Evolutionary conservation across 2,888 invertebrate genomes (phyloP).

Genomic region (Halocaridina rubra): DNA sequence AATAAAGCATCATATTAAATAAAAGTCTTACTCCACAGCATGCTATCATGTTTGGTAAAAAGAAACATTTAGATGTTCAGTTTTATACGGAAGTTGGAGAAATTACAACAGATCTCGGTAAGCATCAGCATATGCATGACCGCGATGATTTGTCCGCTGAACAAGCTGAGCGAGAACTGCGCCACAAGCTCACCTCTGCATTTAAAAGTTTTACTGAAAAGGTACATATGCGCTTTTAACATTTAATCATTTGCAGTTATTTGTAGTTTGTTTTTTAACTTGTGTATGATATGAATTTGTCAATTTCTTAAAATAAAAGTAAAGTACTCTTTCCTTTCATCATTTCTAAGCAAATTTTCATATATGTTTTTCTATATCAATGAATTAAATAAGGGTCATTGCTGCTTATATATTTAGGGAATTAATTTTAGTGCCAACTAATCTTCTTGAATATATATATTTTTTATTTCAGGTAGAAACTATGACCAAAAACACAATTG

Average conservation of each 20-base stretch:
- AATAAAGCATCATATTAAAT: too few species aligned
- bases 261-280: too few species aligned
- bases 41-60: constrained; percentile 99
- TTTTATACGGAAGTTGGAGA: constrained; percentile 99
- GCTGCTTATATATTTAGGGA: too few species aligned
- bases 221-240: too few species aligned
- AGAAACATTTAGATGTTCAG: constrained; percentile 98
- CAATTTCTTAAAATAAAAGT: too few species aligned
- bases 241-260: too few species aligned
- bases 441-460: neutral
- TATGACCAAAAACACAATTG: constrained; percentile 95
- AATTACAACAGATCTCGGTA: constrained; percentile 98
- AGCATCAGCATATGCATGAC: constrained; percentile 99
- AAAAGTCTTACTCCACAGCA: constrained; percentile 75
- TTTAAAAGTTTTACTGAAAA: constrained; percentile 99
- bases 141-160: constrained; percentile 98
- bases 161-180: constrained; percentile 95
- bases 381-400: too few species aligned
- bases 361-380: too few species aligned
- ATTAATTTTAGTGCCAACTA: too few species aligned
- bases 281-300: too few species aligned
- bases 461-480: constrained; percentile 77
- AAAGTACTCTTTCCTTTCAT: too few species aligned
- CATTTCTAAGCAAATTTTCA: too few species aligned
- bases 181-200: constrained; percentile 96